Conservation (phyloP, 2,797 vertebrate species). For the Gila robusta region DNA sequence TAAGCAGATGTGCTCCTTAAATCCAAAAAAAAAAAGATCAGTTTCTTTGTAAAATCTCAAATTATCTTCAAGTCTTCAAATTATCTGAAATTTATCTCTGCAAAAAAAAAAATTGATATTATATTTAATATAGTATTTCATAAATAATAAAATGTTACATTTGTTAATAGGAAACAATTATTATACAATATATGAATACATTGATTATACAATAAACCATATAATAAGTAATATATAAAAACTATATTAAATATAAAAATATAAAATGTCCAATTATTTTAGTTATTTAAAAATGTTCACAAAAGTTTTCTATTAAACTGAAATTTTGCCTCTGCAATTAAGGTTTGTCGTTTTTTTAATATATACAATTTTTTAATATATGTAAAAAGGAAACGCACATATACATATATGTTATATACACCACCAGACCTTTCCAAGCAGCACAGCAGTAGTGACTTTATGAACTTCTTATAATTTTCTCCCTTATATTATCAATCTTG, state of each 20-base stretch:
- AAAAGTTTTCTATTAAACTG: neutral
- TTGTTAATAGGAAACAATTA: neutral
- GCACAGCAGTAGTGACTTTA: too few species aligned
- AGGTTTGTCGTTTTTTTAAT: neutral
- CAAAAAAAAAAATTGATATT: too few species aligned
- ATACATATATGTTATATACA: too few species aligned
- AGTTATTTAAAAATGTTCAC: neutral
- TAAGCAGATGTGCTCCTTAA: neutral
- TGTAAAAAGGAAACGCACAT: neutral
- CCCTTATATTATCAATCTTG: too few species aligned
- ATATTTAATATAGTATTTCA: too few species aligned
- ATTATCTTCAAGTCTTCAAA: neutral
- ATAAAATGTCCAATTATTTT: neutral
- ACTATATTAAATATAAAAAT: neutral
- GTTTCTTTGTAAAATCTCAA: neutral
- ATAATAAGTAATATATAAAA: too few species aligned
- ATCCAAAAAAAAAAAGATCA: neutral
- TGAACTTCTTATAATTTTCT: too few species aligned
- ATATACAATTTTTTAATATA: too few species aligned
- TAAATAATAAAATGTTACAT: neutral
- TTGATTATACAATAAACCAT: too few species aligned
- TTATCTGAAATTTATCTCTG: neutral
- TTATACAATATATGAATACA: too few species aligned
- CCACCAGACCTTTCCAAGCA: too few species aligned
- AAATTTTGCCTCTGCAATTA: neutral